Evolutionary conservation across 92 coral and sea anemone genomes (phyloP), one percentile per base, ranked within the genome.

Genomic region (Heliopora coerulea): DNA sequence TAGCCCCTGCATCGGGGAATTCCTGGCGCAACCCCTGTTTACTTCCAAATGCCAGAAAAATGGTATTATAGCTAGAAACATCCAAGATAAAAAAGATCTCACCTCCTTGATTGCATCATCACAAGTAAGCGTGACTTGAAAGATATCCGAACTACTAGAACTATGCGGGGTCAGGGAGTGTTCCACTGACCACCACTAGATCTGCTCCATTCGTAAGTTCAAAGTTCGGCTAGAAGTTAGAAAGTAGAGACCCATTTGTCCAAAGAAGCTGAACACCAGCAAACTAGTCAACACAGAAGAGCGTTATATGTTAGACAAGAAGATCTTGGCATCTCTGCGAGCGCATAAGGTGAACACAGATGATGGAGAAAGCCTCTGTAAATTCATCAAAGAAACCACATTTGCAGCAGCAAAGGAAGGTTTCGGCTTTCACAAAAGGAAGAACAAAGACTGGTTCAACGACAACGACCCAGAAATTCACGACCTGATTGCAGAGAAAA

Each of bases 81-180:
- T 27, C 79, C 72, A 21, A 57, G 79, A 19, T 74, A 65, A 72
- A 49, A 44, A 49, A 44, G 15, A 34, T 24, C 17, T 35, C 78
- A 49, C 42, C 42, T 37, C 42, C 42, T 37, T 37, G 42, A 37
- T 11, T 72, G 49, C 37, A 44, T 52, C 19, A 30, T 72, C 65
- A 52, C 62, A 2, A 15, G 78, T 2, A 67, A 14, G 31, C n/a
- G 32, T 18, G 39, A 30, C 44, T 6, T 48, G 65, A 13, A 27
- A 31, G 65, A 72, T 6, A n/a, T 72, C 31, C 62, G 12, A 5
- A 18, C 2, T 42, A 72, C 78, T 15, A 72, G 37, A 19, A 19
- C 65, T 21, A 72, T 72, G 62, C 75, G 59, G 34, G 75, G 32
- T 41, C 18, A 4, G 11, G n/a, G 42, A 37, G 42, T 37, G 42